These are phyloP conservation scores for Sphaerolaimus hirsutus DNA, from an alignment of 2,888 invertebrate genomes.

Conservation along the genomic window DNA sequence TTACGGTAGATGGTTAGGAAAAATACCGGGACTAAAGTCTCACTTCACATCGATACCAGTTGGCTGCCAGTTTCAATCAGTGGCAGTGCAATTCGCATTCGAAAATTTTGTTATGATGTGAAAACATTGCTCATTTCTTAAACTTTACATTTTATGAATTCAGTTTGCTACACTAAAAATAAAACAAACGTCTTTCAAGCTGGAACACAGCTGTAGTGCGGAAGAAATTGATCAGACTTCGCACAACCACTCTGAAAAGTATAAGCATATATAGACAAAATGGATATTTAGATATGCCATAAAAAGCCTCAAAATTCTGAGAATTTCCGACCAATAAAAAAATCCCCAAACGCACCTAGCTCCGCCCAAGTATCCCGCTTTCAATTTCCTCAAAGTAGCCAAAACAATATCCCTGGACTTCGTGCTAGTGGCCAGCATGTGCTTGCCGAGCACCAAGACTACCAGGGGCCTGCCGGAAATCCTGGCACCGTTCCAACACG, in stretches of 20 bases:
- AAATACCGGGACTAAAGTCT: no score
- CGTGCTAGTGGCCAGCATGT: constrained; percentile 34
- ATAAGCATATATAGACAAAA: constrained; percentile 28
- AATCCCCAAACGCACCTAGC: constrained; percentile 41
- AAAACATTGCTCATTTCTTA: no score
- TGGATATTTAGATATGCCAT: no score
- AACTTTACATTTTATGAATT: no score
- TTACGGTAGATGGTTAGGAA: no score
- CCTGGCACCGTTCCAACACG: constrained; percentile 89
- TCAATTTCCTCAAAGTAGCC: constrained; percentile 73
- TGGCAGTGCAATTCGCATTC: no score
- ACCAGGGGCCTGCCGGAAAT: constrained; percentile 85
- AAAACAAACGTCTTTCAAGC: constrained; percentile 44
- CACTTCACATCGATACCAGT: no score
- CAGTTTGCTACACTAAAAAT: no score
- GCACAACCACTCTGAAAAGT: constrained; percentile 47
- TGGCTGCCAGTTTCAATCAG: no score
- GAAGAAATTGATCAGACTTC: constrained; percentile 75
- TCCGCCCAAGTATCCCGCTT: constrained; percentile 95
- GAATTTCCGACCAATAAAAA: no score
- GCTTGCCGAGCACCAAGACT: constrained; percentile 53
- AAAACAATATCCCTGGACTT: not conserved
- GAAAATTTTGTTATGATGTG: no score
- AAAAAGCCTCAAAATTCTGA: no score
- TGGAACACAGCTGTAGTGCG: constrained; percentile 93